Evolutionary conservation across 1,140 invertebrate species (phyloP), one percentile per base, ranked within the genome.

Genomic region (Heliothis virescens): DNA sequence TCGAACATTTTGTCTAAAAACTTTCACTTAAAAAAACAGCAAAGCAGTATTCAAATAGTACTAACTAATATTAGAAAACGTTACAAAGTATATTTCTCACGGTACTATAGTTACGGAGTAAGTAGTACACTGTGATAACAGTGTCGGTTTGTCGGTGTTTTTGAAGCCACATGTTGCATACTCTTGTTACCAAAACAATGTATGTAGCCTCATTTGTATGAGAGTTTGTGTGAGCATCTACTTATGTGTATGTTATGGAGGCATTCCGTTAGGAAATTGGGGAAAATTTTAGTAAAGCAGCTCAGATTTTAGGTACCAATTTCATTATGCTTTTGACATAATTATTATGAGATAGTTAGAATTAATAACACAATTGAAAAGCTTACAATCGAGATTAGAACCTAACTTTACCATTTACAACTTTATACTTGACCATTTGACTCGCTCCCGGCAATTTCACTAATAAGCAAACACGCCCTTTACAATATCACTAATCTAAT

Each of bases 81-180:
- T 76, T 76, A 52, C 50, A 65, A 41, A 2, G 41, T 50, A 13
- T 53, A 50, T 76, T 76, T 76, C 74, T 76, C 74, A 76, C 74
- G 60, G 47, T 65, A 76, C 47, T 65, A 12, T 18, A 76, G 59
- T 76, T 76, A 76, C 18, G 13, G 26, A 76, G 59, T 76, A 76
- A 76, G 74, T 76, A 62, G 74, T 63, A 50, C 74, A 76, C 21
- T 62, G 48, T 74, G 55, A 57, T 50, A 48, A 76, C 74, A 29
- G 65, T 10, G 62, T 63, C n/a, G n/a, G 26, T 48, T 9, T 15
- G 74, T 21, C 74, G 74, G 47, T 34, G 10, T 13, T 41, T 63
- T 76, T 76, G 74, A 76, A 65, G 21, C 74, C 74, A 76, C 60
- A 26, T 76, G 74, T 76, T 65, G 21, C 50, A 65, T 63, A 47